phyloP scores from a whole-genome alignment of 2,113 vertebrate genomes.

The Helogale parvula region DNA sequence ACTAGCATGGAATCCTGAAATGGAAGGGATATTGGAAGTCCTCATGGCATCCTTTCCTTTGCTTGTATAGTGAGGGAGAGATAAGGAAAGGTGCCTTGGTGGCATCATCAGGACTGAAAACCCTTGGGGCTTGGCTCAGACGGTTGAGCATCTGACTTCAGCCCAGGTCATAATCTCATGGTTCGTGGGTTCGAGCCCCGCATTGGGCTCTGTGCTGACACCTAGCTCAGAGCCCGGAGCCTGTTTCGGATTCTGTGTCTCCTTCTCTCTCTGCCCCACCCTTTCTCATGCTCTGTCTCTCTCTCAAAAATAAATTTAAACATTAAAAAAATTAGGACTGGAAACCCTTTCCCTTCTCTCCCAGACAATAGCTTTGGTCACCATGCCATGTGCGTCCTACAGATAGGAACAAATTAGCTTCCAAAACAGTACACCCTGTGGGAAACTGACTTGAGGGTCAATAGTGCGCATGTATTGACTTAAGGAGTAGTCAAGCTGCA shows the following conservation, averaged over 20 bases:
- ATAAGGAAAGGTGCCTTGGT: background rate
- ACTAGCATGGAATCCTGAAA: background rate
- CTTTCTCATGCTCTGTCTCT: too few relatives aligned
- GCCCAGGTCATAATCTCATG: too few relatives aligned
- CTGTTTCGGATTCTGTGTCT: too few relatives aligned
- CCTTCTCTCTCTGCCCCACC: too few relatives aligned
- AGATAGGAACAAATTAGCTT: background rate
- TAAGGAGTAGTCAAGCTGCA: background rate
- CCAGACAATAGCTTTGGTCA: background rate
- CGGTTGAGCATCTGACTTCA: too few relatives aligned
- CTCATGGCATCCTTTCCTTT: background rate
- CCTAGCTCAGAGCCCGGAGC: too few relatives aligned
- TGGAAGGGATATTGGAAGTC: background rate
- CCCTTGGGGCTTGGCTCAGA: too few relatives aligned
- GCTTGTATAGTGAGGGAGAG: fast-evolving
- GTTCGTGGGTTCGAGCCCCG: too few relatives aligned
- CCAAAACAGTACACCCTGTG: background rate
- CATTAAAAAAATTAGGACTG: too few relatives aligned
- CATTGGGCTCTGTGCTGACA: too few relatives aligned
- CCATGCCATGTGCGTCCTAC: background rate
- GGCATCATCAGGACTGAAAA: too few relatives aligned
- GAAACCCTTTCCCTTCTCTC: background rate
- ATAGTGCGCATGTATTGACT: background rate
- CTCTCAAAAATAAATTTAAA: too few relatives aligned
- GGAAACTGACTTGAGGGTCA: background rate